Percentiles rank a stretch among this genome's conserved stretches.
phyloP scores from a whole-genome alignment of 1,140 invertebrate genomes.

The Eumeta japonica region DNA sequence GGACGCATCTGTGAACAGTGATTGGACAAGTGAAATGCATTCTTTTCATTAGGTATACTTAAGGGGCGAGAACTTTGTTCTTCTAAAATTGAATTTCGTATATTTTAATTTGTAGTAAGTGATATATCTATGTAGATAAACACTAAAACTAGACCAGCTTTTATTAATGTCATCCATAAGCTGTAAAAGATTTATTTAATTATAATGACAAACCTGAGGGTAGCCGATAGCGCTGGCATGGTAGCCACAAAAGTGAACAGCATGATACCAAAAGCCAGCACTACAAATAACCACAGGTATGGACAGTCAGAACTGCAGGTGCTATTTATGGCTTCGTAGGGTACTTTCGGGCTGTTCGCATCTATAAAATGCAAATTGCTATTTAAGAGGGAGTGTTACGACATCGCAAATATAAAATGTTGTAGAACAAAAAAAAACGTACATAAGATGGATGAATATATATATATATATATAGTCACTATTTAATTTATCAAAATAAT shows the following conservation, averaged over 20 bases:
- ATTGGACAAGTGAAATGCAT: background rate
- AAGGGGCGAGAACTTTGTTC: no score
- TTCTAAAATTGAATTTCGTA: no score
- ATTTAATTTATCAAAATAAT: no score
- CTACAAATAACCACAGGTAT: constrained; percentile 66
- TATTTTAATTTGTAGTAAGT: background rate
- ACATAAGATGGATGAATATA: background rate
- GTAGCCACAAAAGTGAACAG: constrained; percentile 75
- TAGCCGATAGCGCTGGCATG: constrained; percentile 76
- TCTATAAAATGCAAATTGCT: no score
- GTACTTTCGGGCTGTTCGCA: constrained; percentile 25
- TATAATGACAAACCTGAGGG: constrained; percentile 60
- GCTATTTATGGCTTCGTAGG: constrained; percentile 62
- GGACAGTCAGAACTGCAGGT: constrained; percentile 65
- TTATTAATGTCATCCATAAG: no score
- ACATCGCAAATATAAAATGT: background rate
- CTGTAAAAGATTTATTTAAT: background rate
- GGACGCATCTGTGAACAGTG: constrained; percentile 67
- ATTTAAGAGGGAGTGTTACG: no score
- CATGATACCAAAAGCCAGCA: constrained; percentile 69
- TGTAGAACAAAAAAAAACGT: background rate
- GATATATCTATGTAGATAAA: background rate
- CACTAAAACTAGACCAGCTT: no score
- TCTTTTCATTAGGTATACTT: background rate
- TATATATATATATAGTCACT: no score